phyloP scores from a whole-genome alignment of 2,888 invertebrate genomes.

The Colletes collaris region DNA sequence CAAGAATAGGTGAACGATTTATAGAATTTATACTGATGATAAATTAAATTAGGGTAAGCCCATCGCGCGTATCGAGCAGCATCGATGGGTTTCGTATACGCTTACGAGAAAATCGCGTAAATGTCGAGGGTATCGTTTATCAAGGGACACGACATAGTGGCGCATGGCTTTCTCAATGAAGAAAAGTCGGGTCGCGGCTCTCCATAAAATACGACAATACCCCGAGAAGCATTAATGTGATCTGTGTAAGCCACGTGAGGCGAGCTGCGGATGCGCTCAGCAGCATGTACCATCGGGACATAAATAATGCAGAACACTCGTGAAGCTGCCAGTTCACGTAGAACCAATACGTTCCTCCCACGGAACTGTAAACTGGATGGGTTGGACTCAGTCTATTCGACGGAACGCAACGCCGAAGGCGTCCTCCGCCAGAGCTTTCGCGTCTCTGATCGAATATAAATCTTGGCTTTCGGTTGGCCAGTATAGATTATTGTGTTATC shows the following conservation, averaged over 20 bases:
- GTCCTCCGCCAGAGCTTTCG: neutral
- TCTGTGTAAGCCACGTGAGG: constrained; percentile 72
- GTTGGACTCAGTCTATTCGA: constrained; percentile 37
- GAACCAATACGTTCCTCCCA: constrained; percentile 74
- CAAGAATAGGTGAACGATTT: no score
- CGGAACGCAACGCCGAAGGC: constrained; percentile 39
- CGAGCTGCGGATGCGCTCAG: constrained; percentile 41
- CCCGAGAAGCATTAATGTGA: constrained; percentile 70
- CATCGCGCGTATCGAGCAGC: no score
- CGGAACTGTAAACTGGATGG: constrained; percentile 59
- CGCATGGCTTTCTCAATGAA: constrained; percentile 57
- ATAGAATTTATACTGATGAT: no score
- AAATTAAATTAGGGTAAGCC: no score
- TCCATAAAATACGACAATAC: constrained; percentile 69
- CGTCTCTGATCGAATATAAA: constrained; percentile 33
- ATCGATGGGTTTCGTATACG: neutral
- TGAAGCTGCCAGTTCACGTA: constrained; percentile 77
- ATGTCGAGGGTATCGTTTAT: constrained; percentile 35
- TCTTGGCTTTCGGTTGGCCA: constrained; percentile 11
- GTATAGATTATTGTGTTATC: constrained; percentile 9
- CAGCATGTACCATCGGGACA: constrained; percentile 63
- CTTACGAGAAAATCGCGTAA: constrained; percentile 6
- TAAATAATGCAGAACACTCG: constrained; percentile 77
- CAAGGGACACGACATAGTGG: neutral
- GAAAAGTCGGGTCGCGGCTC: constrained; percentile 62